A percentile compares a stretch with the other conserved stretches of the same genome.
These are phyloP conservation scores for Paramormyrops hopkinsi DNA, from an alignment of 2,797 vertebrate species.

Conservation along the genomic window DNA sequence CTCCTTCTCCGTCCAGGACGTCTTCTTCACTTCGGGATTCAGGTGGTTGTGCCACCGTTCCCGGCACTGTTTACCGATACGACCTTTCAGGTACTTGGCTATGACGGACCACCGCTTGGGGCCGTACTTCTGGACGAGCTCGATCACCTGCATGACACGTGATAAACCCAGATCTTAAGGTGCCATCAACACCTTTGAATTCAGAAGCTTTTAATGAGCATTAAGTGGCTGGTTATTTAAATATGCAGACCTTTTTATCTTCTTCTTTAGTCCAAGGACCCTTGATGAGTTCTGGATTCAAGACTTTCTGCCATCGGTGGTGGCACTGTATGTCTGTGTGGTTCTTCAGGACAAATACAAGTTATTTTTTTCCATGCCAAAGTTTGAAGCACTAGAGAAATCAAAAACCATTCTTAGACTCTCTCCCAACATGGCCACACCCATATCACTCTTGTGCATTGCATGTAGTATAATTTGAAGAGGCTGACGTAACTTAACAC, in stretches of 20 bases:
- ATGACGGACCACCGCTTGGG: conserved; percentile 99
- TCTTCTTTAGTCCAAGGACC: conserved; percentile 99
- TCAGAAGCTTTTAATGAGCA: background rate
- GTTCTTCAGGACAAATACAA: conserved; percentile 62
- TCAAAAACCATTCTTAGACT: background rate
- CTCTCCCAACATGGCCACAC: background rate
- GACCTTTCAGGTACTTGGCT: conserved; percentile 96
- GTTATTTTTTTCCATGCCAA: background rate
- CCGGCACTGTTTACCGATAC: conserved; percentile 96
- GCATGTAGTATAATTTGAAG: background rate
- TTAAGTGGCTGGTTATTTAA: background rate
- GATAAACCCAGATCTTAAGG: background rate
- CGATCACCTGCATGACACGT: conserved; percentile 78
- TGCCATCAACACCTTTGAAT: background rate
- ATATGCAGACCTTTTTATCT: conserved; percentile 83
- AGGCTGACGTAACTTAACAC: background rate
- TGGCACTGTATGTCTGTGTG: conserved; percentile 97
- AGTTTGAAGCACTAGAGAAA: background rate
- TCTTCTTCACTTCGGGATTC: conserved; percentile 99
- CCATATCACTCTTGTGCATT: background rate
- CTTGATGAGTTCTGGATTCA: conserved; percentile 98
- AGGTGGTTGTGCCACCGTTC: conserved; percentile 99
- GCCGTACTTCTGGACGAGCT: conserved; percentile 97
- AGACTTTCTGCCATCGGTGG: conserved; percentile 97
- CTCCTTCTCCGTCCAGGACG: conserved; percentile 98